Base-by-base conservation (phyloP, 2,888 invertebrate genomes). In the Drosophila fungiperda region DNA sequence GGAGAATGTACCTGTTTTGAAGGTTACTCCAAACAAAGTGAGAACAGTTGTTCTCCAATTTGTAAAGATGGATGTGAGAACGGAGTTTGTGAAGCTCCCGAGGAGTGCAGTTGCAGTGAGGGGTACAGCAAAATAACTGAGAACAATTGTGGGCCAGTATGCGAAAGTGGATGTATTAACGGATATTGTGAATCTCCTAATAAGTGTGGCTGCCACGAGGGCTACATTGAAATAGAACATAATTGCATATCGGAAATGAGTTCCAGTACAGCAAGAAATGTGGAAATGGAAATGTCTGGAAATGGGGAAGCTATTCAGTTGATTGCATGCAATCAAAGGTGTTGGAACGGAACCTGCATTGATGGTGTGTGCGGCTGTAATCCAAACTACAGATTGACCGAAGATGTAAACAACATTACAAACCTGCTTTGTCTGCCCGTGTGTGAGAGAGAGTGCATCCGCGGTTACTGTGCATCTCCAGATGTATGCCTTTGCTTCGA, bases 31-130 rank as follows among this genome's bases (percentile, higher is more conserved):
- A 40, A 40, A 40, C 1, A n/a, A 2, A 38, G 20, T 12, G 40
- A 33, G 4, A 57, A 49, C 90, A 92, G 90, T 12, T 95, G 95
- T 82, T 90, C 92, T 12, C 83, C 70, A 1, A 6, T 67, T 0
- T 77, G 77, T 5, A n/a, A 23, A 3, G 53, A n/a, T 0, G 68
- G 57, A 0, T 77, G 77, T 54, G 40, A 60, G 32, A 69, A 82
- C 35, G 80, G 80, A 36, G 60, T 20, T 1, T 82, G 79, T 3
- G 20, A 3, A 35, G 40, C 45, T 0, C 80, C 79, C 0, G 71
- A 54, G 1, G 29, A 38, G 15, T 79, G 78, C 8, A 7, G 20
- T 0, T 79, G 78, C 11, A 15, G 38, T 0, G 9, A 57, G 1
- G 83, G 76, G 17, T 82, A 50, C 8, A 32, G 1, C 1, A 45